Percentiles rank a stretch among this genome's conserved stretches.
phyloP scores from a whole-genome alignment of 2,888 invertebrate genomes.

The Eristalis intricaria region DNA sequence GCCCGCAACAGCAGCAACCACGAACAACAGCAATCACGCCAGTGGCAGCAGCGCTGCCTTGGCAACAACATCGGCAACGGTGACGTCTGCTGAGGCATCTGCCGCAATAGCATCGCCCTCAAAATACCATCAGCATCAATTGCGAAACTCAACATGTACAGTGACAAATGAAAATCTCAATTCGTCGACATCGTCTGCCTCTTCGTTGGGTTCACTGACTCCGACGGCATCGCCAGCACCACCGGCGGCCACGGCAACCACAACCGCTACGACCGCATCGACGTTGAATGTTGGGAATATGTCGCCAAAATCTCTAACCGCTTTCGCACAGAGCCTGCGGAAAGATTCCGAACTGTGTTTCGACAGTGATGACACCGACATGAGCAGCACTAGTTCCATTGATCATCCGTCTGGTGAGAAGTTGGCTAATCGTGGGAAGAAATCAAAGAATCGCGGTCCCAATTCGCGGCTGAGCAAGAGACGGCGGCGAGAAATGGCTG shows the following conservation, averaged over 20 bases:
- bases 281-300: conserved; percentile 62
- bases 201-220: conserved; percentile 55
- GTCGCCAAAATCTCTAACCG: conserved; percentile 75
- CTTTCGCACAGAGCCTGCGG: conserved; percentile 73
- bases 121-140: conserved; percentile 52
- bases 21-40: conserved; percentile 60
- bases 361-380: conserved; percentile 80
- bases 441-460: conserved; percentile 71
- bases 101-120: conserved; percentile 77
- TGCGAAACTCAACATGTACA: conserved; percentile 61
- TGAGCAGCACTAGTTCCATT: conserved; percentile 80
- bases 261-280: conserved; percentile 15
- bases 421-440: conserved; percentile 50
- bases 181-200: conserved; percentile 51
- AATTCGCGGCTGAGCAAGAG: conserved; percentile 71
- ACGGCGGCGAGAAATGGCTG: conserved; percentile 73
- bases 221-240: conserved; percentile 60
- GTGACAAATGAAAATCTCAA: conserved; percentile 70
- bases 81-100: conserved; percentile 77
- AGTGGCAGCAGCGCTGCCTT: conserved; percentile 50
- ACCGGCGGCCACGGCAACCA: conserved; percentile 38
- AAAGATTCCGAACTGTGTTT: conserved; percentile 75
- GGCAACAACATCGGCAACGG: conserved; percentile 70
- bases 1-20: conserved; percentile 60
- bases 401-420: conserved; percentile 73